These are phyloP conservation scores for Hypomecis atomaria DNA, from an alignment of 2,888 invertebrate species.

Conservation along the genomic window DNA sequence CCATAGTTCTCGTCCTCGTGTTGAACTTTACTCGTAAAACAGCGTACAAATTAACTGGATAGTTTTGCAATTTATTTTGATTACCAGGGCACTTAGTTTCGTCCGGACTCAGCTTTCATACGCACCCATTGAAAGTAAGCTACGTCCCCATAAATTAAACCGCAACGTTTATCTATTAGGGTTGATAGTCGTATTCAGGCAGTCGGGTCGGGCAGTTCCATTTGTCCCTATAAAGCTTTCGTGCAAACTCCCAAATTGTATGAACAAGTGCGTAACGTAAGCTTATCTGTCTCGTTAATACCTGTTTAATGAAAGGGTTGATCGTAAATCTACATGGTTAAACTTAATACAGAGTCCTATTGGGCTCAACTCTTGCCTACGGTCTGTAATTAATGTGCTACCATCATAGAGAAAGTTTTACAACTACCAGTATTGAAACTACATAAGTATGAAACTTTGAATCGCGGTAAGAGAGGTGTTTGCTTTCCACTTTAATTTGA, in stretches of 20 bases:
- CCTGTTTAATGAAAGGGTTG: constrained; percentile 83
- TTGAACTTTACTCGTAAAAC: constrained; percentile 29
- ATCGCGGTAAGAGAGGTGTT: constrained; percentile 72
- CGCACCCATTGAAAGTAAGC: constrained; percentile 54
- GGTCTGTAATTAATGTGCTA: constrained; percentile 80
- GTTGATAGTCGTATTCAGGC: constrained; percentile 63
- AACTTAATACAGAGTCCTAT: constrained; percentile 78
- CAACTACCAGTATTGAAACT: constrained; percentile 76
- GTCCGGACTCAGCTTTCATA: constrained; percentile 41
- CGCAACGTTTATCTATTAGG: constrained; percentile 66
- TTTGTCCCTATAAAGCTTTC: constrained; percentile 70
- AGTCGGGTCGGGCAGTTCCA: constrained; percentile 67
- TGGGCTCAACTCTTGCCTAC: constrained; percentile 66
- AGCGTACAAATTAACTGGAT: constrained; percentile 37
- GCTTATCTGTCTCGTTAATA: constrained; percentile 81
- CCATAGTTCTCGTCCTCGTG: constrained; percentile 20
- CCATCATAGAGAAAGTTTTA: constrained; percentile 79
- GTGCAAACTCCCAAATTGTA: constrained; percentile 73
- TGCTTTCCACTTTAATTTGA: constrained; percentile 73
- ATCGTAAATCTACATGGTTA: constrained; percentile 82
- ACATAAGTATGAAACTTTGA: constrained; percentile 77
- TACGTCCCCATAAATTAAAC: constrained; percentile 64
- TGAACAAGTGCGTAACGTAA: constrained; percentile 76
- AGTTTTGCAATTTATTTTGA: constrained; percentile 41
- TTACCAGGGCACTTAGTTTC: constrained; percentile 40